Evolutionary conservation across 2,797 vertebrate species (phyloP).

Genomic region (Lacerta agilis): DNA sequence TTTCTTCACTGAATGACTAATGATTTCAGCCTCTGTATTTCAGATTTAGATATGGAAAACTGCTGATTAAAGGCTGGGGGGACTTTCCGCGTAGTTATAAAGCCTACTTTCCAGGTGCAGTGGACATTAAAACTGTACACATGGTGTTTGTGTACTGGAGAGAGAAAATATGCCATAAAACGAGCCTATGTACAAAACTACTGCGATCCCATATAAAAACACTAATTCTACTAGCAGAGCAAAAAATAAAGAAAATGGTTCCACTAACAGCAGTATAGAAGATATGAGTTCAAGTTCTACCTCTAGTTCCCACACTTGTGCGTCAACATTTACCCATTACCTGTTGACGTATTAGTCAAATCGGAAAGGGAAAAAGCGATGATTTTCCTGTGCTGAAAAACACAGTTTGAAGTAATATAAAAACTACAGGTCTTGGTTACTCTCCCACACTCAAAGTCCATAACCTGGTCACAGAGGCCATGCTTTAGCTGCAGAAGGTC

Average conservation of each 20-base stretch:
- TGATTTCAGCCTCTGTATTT: conserved; percentile 21
- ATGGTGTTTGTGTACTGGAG: background rate
- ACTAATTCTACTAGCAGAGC: too few species aligned
- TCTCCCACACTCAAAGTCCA: background rate
- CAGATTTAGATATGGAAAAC: conserved; percentile 46
- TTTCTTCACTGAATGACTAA: conserved; percentile 57
- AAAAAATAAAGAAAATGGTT: background rate
- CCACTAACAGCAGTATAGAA: background rate
- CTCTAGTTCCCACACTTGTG: too few species aligned
- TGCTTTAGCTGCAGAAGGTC: background rate
- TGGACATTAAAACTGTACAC: conserved; percentile 22
- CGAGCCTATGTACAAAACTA: background rate
- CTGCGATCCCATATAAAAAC: background rate
- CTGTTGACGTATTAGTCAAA: background rate
- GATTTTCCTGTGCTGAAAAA: background rate
- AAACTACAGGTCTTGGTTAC: background rate
- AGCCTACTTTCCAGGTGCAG: conserved; percentile 32
- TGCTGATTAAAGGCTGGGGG: conserved; percentile 47
- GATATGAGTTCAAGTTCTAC: background rate
- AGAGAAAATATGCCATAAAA: background rate
- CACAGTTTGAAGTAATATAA: background rate
- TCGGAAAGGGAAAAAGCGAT: background rate
- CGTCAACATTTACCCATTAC: background rate
- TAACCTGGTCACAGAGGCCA: background rate
- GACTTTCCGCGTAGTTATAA: conserved; percentile 48